Base-by-base conservation (phyloP, 2,888 invertebrate genomes). In the Fabriciana adippe region DNA sequence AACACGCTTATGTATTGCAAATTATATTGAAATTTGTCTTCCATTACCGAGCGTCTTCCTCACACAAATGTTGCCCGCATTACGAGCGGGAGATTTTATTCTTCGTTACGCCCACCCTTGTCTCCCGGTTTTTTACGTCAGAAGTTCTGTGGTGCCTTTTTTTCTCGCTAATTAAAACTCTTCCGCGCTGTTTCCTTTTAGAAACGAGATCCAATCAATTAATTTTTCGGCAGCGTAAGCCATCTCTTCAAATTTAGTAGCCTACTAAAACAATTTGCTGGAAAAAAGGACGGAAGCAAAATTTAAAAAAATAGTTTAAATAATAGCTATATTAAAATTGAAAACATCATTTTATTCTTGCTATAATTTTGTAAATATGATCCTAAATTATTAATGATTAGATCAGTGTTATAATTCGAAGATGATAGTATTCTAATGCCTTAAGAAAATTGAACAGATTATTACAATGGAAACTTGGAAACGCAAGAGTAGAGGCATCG, bases 1-100 rank as follows among this genome's bases (percentile, higher is more conserved):
- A 93, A 92, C 92, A 93, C 93, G 93, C 93, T 92, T 93, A 93
- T 93, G 93, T 93, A 93, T 92, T 93, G 92, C 92, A 93, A 93
- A 93, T 93, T 92, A 93, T 93, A 93, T 93, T 92, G 93, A 93
- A 92, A 92, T 92, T 92, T 92, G 92, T 92, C 92, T 92, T 92
- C 92, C 91, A 92, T 92, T 92, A 92, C 92, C 87, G 88, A 87
- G 89, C 87, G 87, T 87, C 90, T 92, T 92, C 90, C 91, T 92
- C 88, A 92, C 92, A 92, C 92, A 92, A 92, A 92, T 92, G 92
- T 91, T 91, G 89, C 89, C 92, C 92, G 92, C 90, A 89, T 91
- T 92, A 91, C 88, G 90, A 84, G 82, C 88, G 90, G 90, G 88
- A 88, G 89, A 88, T 87, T 90, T 90, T 89, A 89, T 90, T 90